These are phyloP conservation scores for Sander lucioperca DNA, from an alignment of 2,113 vertebrate species.

Conservation along the genomic window DNA sequence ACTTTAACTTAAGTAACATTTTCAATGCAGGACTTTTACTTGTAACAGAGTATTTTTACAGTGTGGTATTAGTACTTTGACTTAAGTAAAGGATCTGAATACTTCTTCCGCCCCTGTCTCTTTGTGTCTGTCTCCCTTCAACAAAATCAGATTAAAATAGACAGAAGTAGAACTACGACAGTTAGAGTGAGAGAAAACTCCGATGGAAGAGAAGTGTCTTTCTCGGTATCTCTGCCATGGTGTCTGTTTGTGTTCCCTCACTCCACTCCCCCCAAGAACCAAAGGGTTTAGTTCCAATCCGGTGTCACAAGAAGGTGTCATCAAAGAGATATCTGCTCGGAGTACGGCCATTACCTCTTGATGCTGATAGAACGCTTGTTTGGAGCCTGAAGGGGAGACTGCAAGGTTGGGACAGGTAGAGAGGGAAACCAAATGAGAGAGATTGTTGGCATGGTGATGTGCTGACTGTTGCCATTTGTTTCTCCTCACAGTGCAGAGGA, in stretches of 20 bases:
- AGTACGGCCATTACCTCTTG: not conserved
- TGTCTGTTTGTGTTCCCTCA: constrained; percentile 19
- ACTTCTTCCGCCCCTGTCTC: not conserved
- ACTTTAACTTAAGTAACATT: too few species aligned
- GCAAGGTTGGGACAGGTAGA: constrained; percentile 22
- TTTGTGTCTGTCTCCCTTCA: not conserved
- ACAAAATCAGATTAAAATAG: constrained; percentile 3
- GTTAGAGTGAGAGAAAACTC: not conserved
- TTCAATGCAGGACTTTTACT: too few species aligned
- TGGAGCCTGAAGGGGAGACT: constrained; percentile 13
- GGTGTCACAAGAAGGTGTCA: constrained; percentile 8
- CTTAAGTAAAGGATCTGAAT: too few species aligned
- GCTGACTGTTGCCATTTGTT: constrained; percentile 34
- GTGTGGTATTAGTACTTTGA: too few species aligned
- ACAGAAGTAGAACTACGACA: not conserved
- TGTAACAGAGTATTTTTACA: too few species aligned
- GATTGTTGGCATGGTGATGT: constrained; percentile 65
- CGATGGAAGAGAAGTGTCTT: constrained; percentile 19
- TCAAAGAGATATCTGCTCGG: not conserved
- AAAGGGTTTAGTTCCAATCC: not conserved
- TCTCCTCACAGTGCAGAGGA: constrained; percentile 22
- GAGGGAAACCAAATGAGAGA: constrained; percentile 36
- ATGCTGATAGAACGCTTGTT: not conserved
- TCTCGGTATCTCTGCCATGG: constrained; percentile 4
- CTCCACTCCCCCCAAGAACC: not conserved